A percentile compares a stretch with the other conserved stretches of the same genome.
These are phyloP conservation scores for Reinhardtius hippoglossoides DNA, from an alignment of 2,113 vertebrate genomes.

Conservation along the genomic window DNA sequence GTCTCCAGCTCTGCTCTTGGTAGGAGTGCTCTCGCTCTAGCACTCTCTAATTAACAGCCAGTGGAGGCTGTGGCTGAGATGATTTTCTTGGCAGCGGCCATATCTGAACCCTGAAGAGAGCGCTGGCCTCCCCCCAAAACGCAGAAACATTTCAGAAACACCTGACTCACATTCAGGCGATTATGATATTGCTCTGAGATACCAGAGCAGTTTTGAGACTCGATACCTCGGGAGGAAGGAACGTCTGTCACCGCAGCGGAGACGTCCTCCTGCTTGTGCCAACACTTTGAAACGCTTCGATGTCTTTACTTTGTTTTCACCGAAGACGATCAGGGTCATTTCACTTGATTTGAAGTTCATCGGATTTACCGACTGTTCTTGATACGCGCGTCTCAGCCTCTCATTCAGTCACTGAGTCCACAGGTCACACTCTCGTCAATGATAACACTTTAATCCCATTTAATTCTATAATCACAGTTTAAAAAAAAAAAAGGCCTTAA, in stretches of 20 bases:
- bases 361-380: constrained; percentile 11
- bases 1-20: constrained; percentile 57
- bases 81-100: constrained; percentile 66
- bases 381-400: constrained; percentile 23
- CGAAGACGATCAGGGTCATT: not conserved
- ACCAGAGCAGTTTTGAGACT: constrained; percentile 36
- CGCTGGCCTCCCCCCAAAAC: constrained; percentile 58
- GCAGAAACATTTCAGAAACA: constrained; percentile 53
- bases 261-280: constrained; percentile 19
- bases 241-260: constrained; percentile 24
- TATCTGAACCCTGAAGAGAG: constrained; percentile 58
- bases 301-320: constrained; percentile 26
- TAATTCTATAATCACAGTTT: constrained; percentile 74
- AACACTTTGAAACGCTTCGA: constrained; percentile 18
- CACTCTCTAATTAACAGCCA: constrained; percentile 76
- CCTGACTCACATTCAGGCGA: constrained; percentile 56
- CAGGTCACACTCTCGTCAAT: constrained; percentile 61
- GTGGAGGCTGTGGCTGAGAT: constrained; percentile 53
- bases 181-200: constrained; percentile 45
- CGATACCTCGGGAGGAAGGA: constrained; percentile 40
- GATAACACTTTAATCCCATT: constrained; percentile 78
- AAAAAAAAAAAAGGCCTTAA: constrained; percentile 60
- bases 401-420: constrained; percentile 45
- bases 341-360: constrained; percentile 6
- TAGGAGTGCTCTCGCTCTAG: constrained; percentile 66